These are phyloP conservation scores for Pogonophryne albipinna DNA, from an alignment of 2,797 vertebrate species.

Conservation along the genomic window DNA sequence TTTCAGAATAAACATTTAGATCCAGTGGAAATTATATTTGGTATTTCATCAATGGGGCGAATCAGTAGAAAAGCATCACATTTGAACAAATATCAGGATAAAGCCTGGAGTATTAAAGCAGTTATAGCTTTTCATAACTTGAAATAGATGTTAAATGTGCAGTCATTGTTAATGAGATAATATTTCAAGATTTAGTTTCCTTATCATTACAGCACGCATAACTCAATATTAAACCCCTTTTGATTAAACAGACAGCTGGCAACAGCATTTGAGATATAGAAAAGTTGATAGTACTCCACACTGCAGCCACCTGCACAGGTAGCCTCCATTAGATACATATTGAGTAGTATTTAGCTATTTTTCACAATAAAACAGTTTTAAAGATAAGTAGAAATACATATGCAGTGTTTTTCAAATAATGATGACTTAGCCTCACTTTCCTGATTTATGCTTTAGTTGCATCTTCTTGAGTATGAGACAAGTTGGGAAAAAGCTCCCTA, in stretches of 20 bases:
- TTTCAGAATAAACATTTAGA: not conserved
- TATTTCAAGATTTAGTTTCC: not conserved
- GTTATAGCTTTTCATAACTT: not conserved
- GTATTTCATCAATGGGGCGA: not conserved
- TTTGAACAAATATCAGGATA: not conserved
- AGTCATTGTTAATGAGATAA: slow-evolving; percentile 8
- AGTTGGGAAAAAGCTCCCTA: no score
- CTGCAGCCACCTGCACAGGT: not conserved
- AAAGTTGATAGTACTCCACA: not conserved
- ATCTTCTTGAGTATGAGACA: no score
- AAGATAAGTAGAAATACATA: slow-evolving; percentile 1
- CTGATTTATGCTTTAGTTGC: not conserved
- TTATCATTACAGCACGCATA: not conserved
- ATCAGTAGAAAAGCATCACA: not conserved
- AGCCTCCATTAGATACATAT: slow-evolving; percentile 11
- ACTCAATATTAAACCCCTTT: not conserved
- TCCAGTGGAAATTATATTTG: not conserved
- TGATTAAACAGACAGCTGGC: not conserved
- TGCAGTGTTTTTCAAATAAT: not conserved
- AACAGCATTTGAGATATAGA: not conserved
- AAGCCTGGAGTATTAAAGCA: not conserved
- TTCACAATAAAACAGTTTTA: not conserved
- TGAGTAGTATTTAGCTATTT: not conserved
- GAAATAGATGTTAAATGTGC: not conserved
- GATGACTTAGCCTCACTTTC: slow-evolving; percentile 1